Evolutionary conservation across 1,140 invertebrate species (phyloP).

Genomic region (Drosophila leontia): DNA sequence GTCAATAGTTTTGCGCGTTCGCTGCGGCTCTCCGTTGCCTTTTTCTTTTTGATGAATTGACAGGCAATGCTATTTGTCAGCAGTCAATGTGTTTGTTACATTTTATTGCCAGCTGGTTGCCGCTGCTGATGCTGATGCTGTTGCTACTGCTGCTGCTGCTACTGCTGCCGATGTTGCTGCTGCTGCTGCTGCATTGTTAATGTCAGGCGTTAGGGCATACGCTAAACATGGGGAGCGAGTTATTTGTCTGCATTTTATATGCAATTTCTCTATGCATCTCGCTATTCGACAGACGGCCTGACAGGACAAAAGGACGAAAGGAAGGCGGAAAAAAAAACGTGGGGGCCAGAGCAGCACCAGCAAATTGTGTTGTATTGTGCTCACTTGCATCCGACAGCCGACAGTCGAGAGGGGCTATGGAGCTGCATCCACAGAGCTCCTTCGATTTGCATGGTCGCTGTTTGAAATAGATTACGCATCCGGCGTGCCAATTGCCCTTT

Average conservation of each 20-base stretch:
- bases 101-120: conserved; percentile 79
- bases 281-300: conserved; percentile 63
- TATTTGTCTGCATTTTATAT: conserved; percentile 80
- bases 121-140: conserved; percentile 28
- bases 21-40: conserved; percentile 39
- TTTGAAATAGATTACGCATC: conserved; percentile 78
- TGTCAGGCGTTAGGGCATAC: conserved; percentile 65
- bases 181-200: conserved; percentile 63
- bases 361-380: conserved; percentile 81
- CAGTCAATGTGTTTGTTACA: conserved; percentile 84
- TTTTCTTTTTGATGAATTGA: conserved; percentile 82
- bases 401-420: conserved; percentile 53
- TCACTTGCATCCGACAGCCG: conserved; percentile 57
- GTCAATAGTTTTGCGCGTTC: conserved; percentile 71
- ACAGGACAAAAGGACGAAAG: conserved; percentile 42
- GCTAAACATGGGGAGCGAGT: conserved; percentile 65
- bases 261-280: conserved; percentile 65
- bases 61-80: conserved; percentile 84
- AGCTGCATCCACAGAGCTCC: conserved; percentile 22
- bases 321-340: not conserved
- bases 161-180: conserved; percentile 4
- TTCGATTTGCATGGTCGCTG: conserved; percentile 72
- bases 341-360: conserved; percentile 46
- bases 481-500: conserved; percentile 72
- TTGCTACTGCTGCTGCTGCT: not conserved